Conservation (phyloP, 2,888 invertebrate genomes). For the Campoletis raptor region DNA sequence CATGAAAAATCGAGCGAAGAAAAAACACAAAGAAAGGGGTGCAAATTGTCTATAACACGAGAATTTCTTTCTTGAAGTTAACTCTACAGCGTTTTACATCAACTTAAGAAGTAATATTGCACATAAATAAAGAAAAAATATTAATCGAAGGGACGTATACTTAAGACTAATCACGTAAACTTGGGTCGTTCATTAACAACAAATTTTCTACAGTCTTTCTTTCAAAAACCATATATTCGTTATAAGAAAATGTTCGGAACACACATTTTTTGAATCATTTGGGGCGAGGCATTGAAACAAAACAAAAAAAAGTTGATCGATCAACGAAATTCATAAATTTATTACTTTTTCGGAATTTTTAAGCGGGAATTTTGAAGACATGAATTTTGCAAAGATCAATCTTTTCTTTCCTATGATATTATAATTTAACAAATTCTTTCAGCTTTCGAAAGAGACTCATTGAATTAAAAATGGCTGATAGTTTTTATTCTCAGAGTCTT, state of each 20-base stretch:
- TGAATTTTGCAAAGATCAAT: background rate
- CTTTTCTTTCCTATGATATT: background rate
- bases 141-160: background rate
- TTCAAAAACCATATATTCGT: background rate
- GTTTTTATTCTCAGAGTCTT: no score
- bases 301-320: background rate
- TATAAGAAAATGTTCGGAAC: background rate
- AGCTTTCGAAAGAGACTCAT: no score
- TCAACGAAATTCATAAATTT: background rate
- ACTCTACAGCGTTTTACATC: constrained; percentile 54
- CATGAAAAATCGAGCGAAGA: background rate
- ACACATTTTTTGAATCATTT: background rate
- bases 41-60: constrained; percentile 22
- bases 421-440: no score
- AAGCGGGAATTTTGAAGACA: background rate
- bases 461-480: no score
- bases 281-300: background rate
- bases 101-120: constrained; percentile 71
- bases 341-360: background rate
- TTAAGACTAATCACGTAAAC: background rate
- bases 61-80: constrained; percentile 22
- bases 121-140: constrained; percentile 57
- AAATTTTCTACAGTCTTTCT: background rate
- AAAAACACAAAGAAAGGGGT: constrained; percentile 3
- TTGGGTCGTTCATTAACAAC: background rate